Evolutionary conservation across 1,140 invertebrate species (phyloP), one percentile per base, ranked within the genome.

Genomic region (Drosophila parvula): DNA sequence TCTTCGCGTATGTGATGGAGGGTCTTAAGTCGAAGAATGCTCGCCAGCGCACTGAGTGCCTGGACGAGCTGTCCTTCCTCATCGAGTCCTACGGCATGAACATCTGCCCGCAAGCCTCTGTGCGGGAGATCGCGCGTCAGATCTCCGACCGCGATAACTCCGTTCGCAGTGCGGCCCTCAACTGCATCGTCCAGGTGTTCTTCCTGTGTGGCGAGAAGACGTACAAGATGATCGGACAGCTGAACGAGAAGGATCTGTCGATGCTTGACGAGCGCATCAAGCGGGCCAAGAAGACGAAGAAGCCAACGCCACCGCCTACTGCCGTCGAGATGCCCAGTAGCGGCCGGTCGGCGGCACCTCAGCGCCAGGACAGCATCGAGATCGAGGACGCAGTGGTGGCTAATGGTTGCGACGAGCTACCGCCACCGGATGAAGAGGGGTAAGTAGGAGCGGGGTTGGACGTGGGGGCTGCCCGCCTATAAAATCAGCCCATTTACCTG

Each of bases 1-100:
- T 99, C 78, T 99, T 98, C 93, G 60, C 94, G 3, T 97, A 97
- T 86, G 93, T 99, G 3, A 97, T 99, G 95, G 98, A 99, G 88
- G 98, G 98, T 12, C 92, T 99, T 3, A 98, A 98, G 91, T 98
- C 97, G 0, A 99, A 99, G 93, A 99, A 99, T 93, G 96, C 98
- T 6, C 94, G 98, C 59, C 98, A 99, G 92, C 94, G 98, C 91
- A 96, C 97, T 95, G 98, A 99, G 93, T 99, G 98, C 91, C 93
- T 99, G 44, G 98, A 99, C 88, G 97, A 98, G 90, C 94, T 99
- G 70, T 96, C 96, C 7, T 95, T 94, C 57, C 93, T 99, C 45
- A 97, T 99, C 68, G 96, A 98, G 92, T 95, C 93, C 55, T 97
- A 96, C 92, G 98, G 98, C 36, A 94, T 97, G 48, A 93, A 94